Percentiles rank a stretch among this genome's conserved stretches.
Evolutionary conservation across 2,797 vertebrate genomes (phyloP).

Genomic region (Malurus leucopterus): DNA sequence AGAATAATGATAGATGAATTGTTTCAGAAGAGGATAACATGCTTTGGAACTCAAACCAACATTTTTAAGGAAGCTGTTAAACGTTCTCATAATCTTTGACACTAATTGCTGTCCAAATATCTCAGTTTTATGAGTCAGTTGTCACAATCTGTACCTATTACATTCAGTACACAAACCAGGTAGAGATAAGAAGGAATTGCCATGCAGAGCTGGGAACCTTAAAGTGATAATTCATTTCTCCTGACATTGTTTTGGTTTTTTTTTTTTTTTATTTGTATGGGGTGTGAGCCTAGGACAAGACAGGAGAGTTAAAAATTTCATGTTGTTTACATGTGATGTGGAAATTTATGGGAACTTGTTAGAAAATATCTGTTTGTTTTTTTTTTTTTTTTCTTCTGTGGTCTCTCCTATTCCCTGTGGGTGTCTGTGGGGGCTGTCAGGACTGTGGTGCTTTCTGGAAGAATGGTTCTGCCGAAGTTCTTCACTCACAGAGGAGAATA

Average conservation of each 20-base stretch:
- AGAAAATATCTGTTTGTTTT: background rate
- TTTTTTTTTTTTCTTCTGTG: background rate
- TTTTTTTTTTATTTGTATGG: background rate
- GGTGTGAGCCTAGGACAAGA: background rate
- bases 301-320: background rate
- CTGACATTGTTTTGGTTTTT: background rate
- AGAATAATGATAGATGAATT: background rate
- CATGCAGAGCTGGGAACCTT: background rate
- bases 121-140: background rate
- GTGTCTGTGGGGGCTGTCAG: background rate
- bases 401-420: accelerated
- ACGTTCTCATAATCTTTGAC: background rate
- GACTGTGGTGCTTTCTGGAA: background rate
- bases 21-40: background rate
- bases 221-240: background rate
- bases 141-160: background rate
- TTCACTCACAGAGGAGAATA: background rate
- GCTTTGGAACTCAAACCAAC: background rate
- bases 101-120: background rate
- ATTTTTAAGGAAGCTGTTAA: background rate
- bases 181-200: background rate
- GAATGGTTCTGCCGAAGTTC: background rate
- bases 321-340: background rate
- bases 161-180: background rate
- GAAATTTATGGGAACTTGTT: background rate